Conservation (phyloP, 2,797 vertebrate species). For the Parauchenoglanis punctatus region DNA sequence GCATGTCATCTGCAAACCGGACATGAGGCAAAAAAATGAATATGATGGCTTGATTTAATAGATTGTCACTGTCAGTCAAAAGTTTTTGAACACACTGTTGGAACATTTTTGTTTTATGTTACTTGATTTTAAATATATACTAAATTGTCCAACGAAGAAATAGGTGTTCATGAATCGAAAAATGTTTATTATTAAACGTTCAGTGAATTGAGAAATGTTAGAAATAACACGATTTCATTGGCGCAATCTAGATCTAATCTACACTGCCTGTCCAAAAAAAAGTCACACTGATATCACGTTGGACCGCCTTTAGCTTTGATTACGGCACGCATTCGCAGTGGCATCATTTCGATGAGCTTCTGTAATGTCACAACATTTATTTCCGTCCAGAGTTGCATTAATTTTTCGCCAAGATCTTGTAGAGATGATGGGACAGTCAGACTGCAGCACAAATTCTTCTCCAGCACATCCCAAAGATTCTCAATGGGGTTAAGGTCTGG, state of each 20-base stretch:
- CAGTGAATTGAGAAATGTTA: not conserved
- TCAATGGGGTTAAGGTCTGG: too few species aligned
- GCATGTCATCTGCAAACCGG: conserved; percentile 8
- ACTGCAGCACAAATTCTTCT: too few species aligned
- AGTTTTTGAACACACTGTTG: not conserved
- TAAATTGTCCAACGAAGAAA: not conserved
- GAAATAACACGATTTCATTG: not conserved
- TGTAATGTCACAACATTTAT: too few species aligned
- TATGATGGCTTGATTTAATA: not conserved
- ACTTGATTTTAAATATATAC: not conserved
- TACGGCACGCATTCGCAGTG: too few species aligned
- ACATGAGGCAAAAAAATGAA: not conserved
- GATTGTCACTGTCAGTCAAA: not conserved
- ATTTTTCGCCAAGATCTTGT: too few species aligned
- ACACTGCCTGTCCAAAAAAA: too few species aligned
- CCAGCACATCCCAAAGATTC: too few species aligned
- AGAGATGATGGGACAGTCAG: too few species aligned
- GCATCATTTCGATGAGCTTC: too few species aligned
- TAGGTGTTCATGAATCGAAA: not conserved
- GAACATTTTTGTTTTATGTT: not conserved
- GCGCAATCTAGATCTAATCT: not conserved
- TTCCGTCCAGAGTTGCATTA: too few species aligned
- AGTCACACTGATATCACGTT: too few species aligned
- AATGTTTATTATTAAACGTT: not conserved
- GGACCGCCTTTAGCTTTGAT: too few species aligned